Percentiles rank a stretch among this genome's conserved stretches.
These are phyloP conservation scores for Odocoileus hemionus DNA, from an alignment of 2,113 vertebrate species.

Conservation along the genomic window DNA sequence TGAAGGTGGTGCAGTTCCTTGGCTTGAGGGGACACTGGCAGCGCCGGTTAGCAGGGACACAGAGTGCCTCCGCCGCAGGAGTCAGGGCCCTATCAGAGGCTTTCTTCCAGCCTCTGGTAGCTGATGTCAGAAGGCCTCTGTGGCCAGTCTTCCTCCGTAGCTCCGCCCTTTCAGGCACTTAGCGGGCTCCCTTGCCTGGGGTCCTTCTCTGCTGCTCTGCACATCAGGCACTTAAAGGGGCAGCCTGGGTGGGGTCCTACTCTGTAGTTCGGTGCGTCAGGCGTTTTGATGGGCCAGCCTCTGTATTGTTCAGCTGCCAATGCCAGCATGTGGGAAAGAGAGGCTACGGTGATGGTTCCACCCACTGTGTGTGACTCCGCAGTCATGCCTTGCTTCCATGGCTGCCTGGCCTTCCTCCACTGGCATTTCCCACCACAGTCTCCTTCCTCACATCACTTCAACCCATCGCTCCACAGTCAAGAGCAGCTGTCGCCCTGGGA, in stretches of 20 bases:
- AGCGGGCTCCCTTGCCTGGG: not conserved
- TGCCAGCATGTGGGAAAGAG: not conserved
- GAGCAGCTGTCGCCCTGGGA: not conserved
- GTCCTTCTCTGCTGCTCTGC: not conserved
- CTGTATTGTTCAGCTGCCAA: not conserved
- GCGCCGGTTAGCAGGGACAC: not conserved
- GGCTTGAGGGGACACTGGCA: not conserved
- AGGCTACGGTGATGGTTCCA: not conserved
- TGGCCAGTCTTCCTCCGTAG: not conserved
- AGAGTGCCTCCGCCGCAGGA: not conserved
- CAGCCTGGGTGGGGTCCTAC: not conserved
- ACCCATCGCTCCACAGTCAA: not conserved
- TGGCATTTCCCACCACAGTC: not conserved
- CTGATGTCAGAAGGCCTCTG: not conserved
- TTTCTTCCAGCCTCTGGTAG: not conserved
- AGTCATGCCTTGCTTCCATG: not conserved
- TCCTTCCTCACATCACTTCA: not conserved
- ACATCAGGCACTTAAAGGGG: no score
- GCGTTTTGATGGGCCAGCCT: not conserved
- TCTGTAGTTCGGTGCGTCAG: not conserved
- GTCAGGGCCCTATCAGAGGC: not conserved
- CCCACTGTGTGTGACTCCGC: rapidly evolving
- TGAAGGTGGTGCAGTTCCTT: not conserved
- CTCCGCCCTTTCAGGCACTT: not conserved
- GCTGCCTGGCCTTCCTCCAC: not conserved